Evolutionary conservation across 2,113 vertebrate species (phyloP).

Genomic region (Clarias gariepinus): DNA sequence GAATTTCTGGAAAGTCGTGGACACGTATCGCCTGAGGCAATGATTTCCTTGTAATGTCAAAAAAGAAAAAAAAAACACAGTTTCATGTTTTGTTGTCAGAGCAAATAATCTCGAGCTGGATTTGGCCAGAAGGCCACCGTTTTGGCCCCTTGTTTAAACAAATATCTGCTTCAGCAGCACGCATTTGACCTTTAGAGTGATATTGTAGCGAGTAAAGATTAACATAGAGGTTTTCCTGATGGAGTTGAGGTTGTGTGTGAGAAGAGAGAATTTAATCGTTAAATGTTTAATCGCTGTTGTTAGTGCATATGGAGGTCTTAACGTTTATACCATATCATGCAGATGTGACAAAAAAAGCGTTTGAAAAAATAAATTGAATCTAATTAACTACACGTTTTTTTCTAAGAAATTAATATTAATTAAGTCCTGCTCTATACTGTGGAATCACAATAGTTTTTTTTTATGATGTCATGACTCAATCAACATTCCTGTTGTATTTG

Average conservation of each 20-base stretch:
- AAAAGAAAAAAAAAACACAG: not conserved
- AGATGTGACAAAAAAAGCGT: not conserved
- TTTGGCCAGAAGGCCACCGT: not conserved
- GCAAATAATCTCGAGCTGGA: not conserved
- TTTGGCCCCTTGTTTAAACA: not conserved
- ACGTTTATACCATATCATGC: not conserved
- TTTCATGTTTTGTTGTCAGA: conserved; percentile 1
- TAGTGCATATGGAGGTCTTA: not conserved
- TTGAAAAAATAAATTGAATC: not conserved
- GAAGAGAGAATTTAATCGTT: not conserved
- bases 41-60: not conserved
- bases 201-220: not conserved
- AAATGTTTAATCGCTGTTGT: not conserved
- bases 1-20: conserved; percentile 9
- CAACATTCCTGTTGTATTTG: too few relatives aligned
- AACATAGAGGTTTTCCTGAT: not conserved
- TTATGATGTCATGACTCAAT: too few relatives aligned
- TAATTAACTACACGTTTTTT: not conserved
- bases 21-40: not conserved
- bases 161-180: not conserved
- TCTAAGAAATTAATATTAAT: too few relatives aligned
- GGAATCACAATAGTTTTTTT: too few relatives aligned
- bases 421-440: too few relatives aligned
- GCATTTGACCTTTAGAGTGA: not conserved
- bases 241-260: not conserved